Evolutionary conservation across 2,888 invertebrate species (phyloP), one percentile per base, ranked within the genome.

Genomic region (Amphipyra tragopoginis): DNA sequence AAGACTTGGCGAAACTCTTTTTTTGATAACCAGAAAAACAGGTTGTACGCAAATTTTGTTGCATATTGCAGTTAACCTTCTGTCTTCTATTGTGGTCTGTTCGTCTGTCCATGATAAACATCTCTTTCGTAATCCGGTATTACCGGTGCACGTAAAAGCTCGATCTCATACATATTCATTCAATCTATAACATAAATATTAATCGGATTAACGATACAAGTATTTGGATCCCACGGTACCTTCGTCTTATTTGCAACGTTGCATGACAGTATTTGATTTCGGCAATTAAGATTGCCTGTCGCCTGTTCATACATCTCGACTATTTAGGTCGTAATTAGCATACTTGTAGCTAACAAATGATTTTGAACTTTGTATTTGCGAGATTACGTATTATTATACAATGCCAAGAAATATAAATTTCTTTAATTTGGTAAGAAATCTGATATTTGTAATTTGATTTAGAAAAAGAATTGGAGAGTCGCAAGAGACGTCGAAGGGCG

Each of bases 141-240:
- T 62, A 72, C 60, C 49, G 63, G 52, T 63, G 52, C 51, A 52
- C 58, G 45, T 73, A 74, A 77, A 68, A 59, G 54, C 62, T 49
- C 36, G 47, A 49, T 55, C 71, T 81, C 70, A 83, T 84, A 74
- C 72, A 84, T 81, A 82, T 84, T 84, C 82, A 84, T 74, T 47
- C 54, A 49, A 82, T 72, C 54, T 58, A 65, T 65, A 71, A 71
- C 54, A 76, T 63, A 67, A 65, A 78, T 72, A 75, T 55, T 77
- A 76, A 76, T 76, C 65, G 63, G 69, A 80, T 77, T 75, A 70
- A 56, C 66, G 58, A 62, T 52, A 65, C 57, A 58, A 67, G 48
- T 74, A 74, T 54, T 71, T 29, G 14, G 65, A 62, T 79, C 80
- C 75, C 77, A 79, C 75, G 72, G 68, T 72, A 42, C 51, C 48